phyloP scores from a whole-genome alignment of 2,113 vertebrate species.

The Rhabdomys dilectus region DNA sequence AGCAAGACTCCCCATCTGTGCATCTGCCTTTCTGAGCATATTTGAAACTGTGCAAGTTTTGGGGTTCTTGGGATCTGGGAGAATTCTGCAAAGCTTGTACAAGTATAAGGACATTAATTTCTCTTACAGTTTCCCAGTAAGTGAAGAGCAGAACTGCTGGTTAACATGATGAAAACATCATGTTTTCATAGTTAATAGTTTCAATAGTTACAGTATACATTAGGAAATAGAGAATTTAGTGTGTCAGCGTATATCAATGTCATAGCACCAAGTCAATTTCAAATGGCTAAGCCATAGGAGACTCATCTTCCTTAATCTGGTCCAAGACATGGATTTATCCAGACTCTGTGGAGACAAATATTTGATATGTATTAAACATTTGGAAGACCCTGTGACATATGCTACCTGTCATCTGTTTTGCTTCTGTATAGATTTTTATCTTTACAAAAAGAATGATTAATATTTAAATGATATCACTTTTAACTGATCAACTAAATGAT shows the following conservation, averaged over 20 bases:
- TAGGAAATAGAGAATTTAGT: slow-evolving; percentile 46
- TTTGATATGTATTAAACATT: neutral
- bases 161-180: slow-evolving; percentile 1
- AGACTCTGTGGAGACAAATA: neutral
- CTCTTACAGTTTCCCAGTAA: neutral
- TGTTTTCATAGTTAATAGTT: too few species aligned
- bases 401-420: neutral
- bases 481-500: neutral
- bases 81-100: neutral
- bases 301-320: neutral
- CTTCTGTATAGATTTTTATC: neutral
- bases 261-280: slow-evolving; percentile 37
- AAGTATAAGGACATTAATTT: slow-evolving; percentile 36
- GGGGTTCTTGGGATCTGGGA: neutral
- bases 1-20: neutral
- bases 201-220: slow-evolving; percentile 43
- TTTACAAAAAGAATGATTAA: neutral
- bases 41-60: neutral
- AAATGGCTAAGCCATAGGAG: neutral
- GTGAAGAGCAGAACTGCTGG: slow-evolving; percentile 10
- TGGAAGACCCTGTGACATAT: neutral
- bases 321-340: neutral
- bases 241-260: slow-evolving; percentile 1
- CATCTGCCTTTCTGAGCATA: neutral
- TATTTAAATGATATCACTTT: neutral